Percentiles rank a stretch among this genome's conserved stretches.
Evolutionary conservation across 2,888 invertebrate species (phyloP).

Genomic region (Caenorhabditis wallacei): DNA sequence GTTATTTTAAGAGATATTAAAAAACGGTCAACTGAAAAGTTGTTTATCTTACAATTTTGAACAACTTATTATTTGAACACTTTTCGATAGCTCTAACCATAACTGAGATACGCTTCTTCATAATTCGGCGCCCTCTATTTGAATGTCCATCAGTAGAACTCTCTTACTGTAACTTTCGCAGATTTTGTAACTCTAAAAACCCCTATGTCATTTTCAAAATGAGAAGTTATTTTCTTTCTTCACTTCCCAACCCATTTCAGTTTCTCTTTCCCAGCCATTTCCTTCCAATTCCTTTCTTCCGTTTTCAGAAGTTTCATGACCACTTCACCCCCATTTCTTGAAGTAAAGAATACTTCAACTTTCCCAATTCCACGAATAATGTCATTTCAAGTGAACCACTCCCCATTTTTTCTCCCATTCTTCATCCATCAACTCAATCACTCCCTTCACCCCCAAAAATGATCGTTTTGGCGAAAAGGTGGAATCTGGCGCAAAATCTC

Average conservation of each 20-base stretch:
- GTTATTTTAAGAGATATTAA: too few species aligned
- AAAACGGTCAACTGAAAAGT: too few species aligned
- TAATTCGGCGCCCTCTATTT: too few species aligned
- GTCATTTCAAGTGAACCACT: not conserved
- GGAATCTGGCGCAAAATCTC: constrained; percentile 35
- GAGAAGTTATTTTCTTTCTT: not conserved
- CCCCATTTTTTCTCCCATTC: constrained; percentile 1
- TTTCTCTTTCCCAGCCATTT: not conserved
- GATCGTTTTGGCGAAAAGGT: constrained; percentile 17
- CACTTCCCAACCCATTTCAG: not conserved
- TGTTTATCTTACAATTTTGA: too few species aligned
- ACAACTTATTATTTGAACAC: too few species aligned
- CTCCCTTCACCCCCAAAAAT: constrained; percentile 2
- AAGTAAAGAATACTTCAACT: not conserved
- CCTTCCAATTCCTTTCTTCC: not conserved
- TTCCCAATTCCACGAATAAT: constrained; percentile 21
- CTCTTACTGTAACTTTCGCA: too few species aligned
- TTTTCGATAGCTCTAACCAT: too few species aligned
- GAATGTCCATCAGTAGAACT: too few species aligned
- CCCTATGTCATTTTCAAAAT: too few species aligned
- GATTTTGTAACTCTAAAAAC: too few species aligned
- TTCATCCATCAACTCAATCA: constrained; percentile 8
- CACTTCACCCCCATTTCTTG: not conserved
- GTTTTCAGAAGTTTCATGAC: constrained; percentile 23
- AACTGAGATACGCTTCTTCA: too few species aligned